A percentile compares a stretch with the other conserved stretches of the same genome.
These are phyloP conservation scores for Erynnis tages DNA, from an alignment of 2,888 invertebrate species.

Conservation along the genomic window DNA sequence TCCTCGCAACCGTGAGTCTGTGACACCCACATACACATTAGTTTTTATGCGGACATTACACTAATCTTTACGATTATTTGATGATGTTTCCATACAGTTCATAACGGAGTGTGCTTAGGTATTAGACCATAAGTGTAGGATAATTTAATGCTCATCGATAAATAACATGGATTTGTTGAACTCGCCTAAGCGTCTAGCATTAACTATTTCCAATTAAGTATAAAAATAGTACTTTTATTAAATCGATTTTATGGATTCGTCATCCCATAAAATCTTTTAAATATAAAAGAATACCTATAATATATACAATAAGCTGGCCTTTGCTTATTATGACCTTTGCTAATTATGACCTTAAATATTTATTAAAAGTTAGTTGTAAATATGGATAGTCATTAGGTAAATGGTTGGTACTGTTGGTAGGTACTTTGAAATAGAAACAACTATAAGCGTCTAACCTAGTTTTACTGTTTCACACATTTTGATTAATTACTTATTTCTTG, in stretches of 20 bases:
- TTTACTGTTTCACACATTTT: no score
- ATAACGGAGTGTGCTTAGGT: not conserved
- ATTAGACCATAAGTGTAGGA: not conserved
- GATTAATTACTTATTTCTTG: no score
- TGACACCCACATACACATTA: constrained; percentile 7
- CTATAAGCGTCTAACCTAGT: not conserved
- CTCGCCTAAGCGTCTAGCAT: not conserved
- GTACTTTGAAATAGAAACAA: not conserved
- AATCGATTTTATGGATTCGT: no score
- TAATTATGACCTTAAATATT: no score
- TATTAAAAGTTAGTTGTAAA: not conserved
- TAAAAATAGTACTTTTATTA: no score
- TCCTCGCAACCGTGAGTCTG: not conserved
- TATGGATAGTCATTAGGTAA: not conserved
- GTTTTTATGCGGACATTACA: constrained; percentile 11
- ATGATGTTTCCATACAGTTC: constrained; percentile 5
- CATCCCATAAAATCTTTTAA: no score
- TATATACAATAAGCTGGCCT: no score
- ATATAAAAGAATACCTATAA: no score
- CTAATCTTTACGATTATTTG: constrained; percentile 18
- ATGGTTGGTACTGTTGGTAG: no score
- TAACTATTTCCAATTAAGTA: no score
- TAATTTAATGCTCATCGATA: not conserved
- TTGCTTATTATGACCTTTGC: no score
- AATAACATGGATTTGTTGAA: not conserved